Conservation (phyloP, 1,140 invertebrate genomes). For the Harlomillsia oculata region DNA sequence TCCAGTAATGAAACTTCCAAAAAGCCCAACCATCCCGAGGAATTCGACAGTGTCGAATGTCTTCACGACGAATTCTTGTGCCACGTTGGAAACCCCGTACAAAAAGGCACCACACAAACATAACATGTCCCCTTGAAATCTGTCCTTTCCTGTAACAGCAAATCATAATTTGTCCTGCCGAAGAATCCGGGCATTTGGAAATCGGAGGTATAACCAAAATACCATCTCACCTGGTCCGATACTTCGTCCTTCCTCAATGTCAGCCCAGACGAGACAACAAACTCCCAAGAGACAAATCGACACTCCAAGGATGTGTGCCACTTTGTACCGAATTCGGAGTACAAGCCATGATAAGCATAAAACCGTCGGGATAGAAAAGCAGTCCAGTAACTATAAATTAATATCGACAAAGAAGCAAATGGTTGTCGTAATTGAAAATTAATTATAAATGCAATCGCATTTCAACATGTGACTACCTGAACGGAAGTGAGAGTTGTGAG, state of each 20-base stretch:
- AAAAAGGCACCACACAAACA: constrained; percentile 69
- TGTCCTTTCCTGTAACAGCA: constrained; percentile 55
- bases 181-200: neutral
- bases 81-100: constrained; percentile 70
- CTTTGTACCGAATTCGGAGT: constrained; percentile 53
- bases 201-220: constrained; percentile 1
- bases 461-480: constrained; percentile 46
- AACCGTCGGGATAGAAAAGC: constrained; percentile 74
- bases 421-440: no score
- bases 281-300: constrained; percentile 70
- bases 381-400: constrained; percentile 63
- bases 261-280: constrained; percentile 71
- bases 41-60: constrained; percentile 64
- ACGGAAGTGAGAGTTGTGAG: constrained; percentile 55
- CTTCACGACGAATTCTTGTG: constrained; percentile 74
- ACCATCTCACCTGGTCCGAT: constrained; percentile 35
- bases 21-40: constrained; percentile 72
- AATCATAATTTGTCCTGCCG: constrained; percentile 8
- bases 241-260: constrained; percentile 56
- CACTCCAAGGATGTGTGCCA: constrained; percentile 69
- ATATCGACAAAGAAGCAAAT: no score
- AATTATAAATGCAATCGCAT: no score
- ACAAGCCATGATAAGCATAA: constrained; percentile 60
- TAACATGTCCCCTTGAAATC: constrained; percentile 71
- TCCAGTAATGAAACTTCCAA: constrained; percentile 66